These are phyloP conservation scores for Amiota communis DNA, from an alignment of 2,888 invertebrate genomes.

Conservation along the genomic window DNA sequence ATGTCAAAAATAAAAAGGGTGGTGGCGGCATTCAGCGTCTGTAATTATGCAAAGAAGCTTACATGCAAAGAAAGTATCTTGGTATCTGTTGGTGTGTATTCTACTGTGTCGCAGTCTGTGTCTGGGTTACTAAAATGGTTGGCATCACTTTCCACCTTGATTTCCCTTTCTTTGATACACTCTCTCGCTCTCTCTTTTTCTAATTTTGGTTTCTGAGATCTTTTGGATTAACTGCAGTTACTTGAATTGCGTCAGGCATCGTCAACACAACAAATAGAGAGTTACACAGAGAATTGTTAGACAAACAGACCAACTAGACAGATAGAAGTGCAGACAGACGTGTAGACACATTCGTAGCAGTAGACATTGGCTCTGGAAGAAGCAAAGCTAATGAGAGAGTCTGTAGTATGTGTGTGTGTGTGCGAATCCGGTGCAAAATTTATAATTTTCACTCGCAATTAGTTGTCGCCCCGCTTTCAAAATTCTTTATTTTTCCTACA, in stretches of 20 bases:
- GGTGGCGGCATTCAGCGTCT: constrained; percentile 3
- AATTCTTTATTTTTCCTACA: constrained; percentile 5
- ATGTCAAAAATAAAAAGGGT: too few relatives aligned
- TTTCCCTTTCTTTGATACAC: neutral
- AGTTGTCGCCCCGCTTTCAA: constrained; percentile 46
- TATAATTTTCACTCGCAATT: constrained; percentile 64
- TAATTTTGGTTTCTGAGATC: neutral
- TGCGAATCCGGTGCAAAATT: constrained; percentile 48
- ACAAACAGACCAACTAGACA: neutral
- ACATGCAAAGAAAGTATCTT: too few relatives aligned
- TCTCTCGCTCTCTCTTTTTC: too few relatives aligned
- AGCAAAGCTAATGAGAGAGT: constrained; percentile 63
- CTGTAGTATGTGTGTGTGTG: constrained; percentile 40
- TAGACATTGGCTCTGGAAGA: constrained; percentile 49
- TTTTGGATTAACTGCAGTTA: constrained; percentile 10
- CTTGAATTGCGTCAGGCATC: neutral
- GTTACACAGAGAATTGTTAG: neutral
- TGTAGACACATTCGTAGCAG: constrained; percentile 1
- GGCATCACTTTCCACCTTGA: neutral
- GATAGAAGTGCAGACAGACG: constrained; percentile 20
- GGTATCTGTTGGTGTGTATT: too few relatives aligned
- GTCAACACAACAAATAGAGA: neutral
- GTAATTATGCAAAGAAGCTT: constrained; percentile 12
- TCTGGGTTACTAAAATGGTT: neutral
- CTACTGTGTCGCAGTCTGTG: neutral